Evolutionary conservation across 2,797 vertebrate genomes (phyloP), one percentile per base, ranked within the genome.

Genomic region (Silurus aristotelis): DNA sequence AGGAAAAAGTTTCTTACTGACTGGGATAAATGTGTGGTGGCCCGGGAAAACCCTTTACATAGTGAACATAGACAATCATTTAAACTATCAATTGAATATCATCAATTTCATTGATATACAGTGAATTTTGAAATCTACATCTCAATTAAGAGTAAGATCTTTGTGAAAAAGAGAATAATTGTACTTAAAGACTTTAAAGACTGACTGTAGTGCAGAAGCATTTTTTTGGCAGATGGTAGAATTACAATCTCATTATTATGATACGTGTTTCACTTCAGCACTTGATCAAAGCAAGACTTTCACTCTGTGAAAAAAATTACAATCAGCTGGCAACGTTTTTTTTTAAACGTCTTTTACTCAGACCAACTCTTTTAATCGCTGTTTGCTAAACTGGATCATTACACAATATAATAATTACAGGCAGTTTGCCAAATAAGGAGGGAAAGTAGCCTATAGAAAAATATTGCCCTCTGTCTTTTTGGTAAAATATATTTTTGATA

Each of bases 11-110:
- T 17, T 38, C 38, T 61, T 61, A 76, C 56, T 20, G 19, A 22
- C 31, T 61, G 19, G 58, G 58, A 2, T 38, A 63, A 14, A 13
- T 8, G 75, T 20, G 31, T 66, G 78, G 78, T 4, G 60, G 60
- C n/a, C 78, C 5, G 78, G 78, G 63, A 66, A 80, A 66, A 66
- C 20, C 61, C 78, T 80, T 27, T n/a, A 19, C 14, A 12, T 27
- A n/a, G 22, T 64, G 43, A 48, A 17, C 48, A 52, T 52, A 52
- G 48, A 7, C 48, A 52, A 10, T 52, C 6, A 52, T 52, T 52
- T 52, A 0, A 52, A 52, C 48, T 52, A 52, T 38, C 38, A 38
- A 5, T 38, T 38, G 38, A 38, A 48, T 64, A 25, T 80, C 12
- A 64, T 64, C 60, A n/a, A 48, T 15, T 63, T 80, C 7, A 52